phyloP scores from a whole-genome alignment of 2,113 vertebrate genomes.

The Myodes glareolus region DNA sequence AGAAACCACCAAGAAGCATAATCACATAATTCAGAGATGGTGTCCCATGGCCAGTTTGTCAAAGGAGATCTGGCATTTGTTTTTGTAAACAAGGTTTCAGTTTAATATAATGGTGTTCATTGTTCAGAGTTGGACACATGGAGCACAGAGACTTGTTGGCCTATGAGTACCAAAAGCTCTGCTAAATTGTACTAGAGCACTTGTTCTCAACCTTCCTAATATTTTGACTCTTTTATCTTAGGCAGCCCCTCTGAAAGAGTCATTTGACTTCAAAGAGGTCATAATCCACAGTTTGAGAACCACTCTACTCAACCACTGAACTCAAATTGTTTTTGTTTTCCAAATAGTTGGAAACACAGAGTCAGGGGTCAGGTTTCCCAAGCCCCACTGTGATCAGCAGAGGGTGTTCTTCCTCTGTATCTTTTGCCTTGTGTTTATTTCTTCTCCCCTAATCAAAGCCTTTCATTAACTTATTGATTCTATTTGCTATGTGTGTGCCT shows the following conservation, averaged over 20 bases:
- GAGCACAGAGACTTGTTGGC: background rate
- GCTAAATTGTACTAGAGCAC: background rate
- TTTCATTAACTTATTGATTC: background rate
- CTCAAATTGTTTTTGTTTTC: background rate
- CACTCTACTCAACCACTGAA: background rate
- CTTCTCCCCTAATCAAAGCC: background rate
- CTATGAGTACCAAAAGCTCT: background rate
- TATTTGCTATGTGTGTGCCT: background rate
- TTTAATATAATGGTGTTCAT: background rate
- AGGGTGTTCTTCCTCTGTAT: background rate
- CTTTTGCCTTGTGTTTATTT: background rate
- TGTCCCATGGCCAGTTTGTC: background rate
- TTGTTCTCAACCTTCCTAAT: background rate
- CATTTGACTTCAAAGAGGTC: background rate
- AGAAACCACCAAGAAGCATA: background rate
- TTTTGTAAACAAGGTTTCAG: background rate
- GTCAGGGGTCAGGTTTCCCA: background rate
- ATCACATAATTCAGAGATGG: background rate
- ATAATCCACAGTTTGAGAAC: background rate
- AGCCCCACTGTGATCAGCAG: background rate
- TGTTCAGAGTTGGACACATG: background rate
- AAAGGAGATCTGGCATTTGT: background rate
- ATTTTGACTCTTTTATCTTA: background rate
- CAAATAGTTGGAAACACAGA: background rate
- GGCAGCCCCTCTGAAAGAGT: background rate